A percentile compares a stretch with the other conserved stretches of the same genome.
Conservation (phyloP, 2,888 invertebrate genomes). For the Pyrocoelia pectoralis region DNA sequence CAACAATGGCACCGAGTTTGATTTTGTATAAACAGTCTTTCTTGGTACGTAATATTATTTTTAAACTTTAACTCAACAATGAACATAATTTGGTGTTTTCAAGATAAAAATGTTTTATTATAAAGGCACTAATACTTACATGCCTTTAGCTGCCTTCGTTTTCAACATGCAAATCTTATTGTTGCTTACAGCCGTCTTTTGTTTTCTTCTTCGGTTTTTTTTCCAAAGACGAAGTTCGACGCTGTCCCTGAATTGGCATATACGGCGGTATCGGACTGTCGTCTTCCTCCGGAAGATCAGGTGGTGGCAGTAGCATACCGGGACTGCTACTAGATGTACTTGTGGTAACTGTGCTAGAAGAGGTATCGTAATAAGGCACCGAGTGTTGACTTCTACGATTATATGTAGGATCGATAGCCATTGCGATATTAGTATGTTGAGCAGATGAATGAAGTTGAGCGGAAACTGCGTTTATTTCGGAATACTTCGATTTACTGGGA, state of each 20-base stretch:
- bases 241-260: conserved; percentile 81
- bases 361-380: conserved; percentile 54
- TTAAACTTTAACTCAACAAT: background rate
- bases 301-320: conserved; percentile 50
- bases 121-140: background rate
- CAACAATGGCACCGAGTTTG: background rate
- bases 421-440: conserved; percentile 67
- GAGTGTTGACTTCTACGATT: conserved; percentile 53
- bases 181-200: conserved; percentile 57
- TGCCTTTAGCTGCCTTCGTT: background rate
- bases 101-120: too few relatives aligned
- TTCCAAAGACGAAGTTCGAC: conserved; percentile 70
- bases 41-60: too few relatives aligned
- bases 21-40: background rate
- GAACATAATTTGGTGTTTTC: background rate
- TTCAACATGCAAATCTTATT: too few relatives aligned
- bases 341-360: conserved; percentile 54
- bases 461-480: conserved; percentile 52
- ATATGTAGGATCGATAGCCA: conserved; percentile 74
- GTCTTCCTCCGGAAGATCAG: conserved; percentile 57
- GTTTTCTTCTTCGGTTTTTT: conserved; percentile 50
- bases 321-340: conserved; percentile 54
- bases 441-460: conserved; percentile 46
- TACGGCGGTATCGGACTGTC: conserved; percentile 71
- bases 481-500: conserved; percentile 53